These are phyloP conservation scores for Bombycilla garrulus DNA, from an alignment of 2,113 vertebrate genomes.

Conservation along the genomic window DNA sequence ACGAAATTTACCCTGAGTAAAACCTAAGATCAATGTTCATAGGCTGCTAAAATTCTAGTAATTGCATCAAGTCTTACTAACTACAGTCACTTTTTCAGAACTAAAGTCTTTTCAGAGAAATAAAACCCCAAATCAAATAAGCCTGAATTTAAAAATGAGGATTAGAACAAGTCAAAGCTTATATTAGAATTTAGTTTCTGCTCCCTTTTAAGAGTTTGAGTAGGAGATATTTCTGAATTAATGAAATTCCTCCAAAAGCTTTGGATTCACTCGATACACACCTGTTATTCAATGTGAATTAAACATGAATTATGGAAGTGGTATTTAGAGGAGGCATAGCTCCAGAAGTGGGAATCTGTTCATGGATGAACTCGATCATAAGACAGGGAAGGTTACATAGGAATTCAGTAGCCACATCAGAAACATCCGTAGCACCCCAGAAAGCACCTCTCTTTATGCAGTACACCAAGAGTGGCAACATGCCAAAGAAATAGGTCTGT, in stretches of 20 bases:
- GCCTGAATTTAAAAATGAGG: neutral
- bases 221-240: neutral
- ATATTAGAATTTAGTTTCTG: neutral
- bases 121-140: neutral
- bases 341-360: neutral
- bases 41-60: neutral
- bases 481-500: neutral
- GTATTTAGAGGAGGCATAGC: neutral
- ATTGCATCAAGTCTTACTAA: neutral
- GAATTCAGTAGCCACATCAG: neutral
- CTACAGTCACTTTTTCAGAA: neutral
- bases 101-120: neutral
- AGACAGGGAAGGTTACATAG: neutral
- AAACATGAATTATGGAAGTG: neutral
- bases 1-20: neutral
- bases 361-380: neutral
- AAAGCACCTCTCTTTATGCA: neutral
- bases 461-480: accelerated
- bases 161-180: neutral
- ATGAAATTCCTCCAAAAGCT: neutral
- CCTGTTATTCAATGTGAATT: accelerated
- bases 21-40: neutral
- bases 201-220: neutral
- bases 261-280: neutral
- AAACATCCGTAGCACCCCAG: neutral